Conservation (phyloP, 2,888 invertebrate species). For the Acleris laterana region DNA sequence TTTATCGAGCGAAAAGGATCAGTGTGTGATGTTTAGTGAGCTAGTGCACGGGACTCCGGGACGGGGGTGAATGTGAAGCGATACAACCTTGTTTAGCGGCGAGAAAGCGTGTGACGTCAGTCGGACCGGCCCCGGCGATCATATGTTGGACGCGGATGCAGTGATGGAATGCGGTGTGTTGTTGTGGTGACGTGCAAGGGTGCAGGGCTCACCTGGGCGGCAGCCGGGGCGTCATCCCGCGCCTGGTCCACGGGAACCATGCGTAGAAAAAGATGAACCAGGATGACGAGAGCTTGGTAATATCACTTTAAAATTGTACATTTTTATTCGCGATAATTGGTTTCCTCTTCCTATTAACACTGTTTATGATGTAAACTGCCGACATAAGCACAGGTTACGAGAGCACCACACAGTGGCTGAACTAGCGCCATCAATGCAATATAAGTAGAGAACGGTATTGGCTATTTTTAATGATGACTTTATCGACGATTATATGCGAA, state of each 20-base stretch:
- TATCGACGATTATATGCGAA: constrained; percentile 56
- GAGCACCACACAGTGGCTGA: constrained; percentile 15
- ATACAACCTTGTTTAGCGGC: constrained; percentile 70
- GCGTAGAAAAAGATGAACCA: constrained; percentile 89
- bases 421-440: constrained; percentile 24
- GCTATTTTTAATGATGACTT: constrained; percentile 75
- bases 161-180: constrained; percentile 82
- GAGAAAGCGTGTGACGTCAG: constrained; percentile 83
- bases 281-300: constrained; percentile 90
- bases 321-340: constrained; percentile 7
- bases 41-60: constrained; percentile 46
- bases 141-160: constrained; percentile 84
- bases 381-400: constrained; percentile 26
- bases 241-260: constrained; percentile 81
- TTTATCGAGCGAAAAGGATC: constrained; percentile 53
- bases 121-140: constrained; percentile 76
- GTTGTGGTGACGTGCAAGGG: constrained; percentile 78
- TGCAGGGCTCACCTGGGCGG: constrained; percentile 70
- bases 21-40: constrained; percentile 53
- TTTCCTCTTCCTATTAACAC: constrained; percentile 14
- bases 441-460: constrained; percentile 41
- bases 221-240: constrained; percentile 70
- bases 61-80: constrained; percentile 46
- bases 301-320: constrained; percentile 68
- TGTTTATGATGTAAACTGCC: constrained; percentile 6